Base-by-base conservation (phyloP, 2,888 invertebrate species). In the Lepidochrysops patricia region DNA sequence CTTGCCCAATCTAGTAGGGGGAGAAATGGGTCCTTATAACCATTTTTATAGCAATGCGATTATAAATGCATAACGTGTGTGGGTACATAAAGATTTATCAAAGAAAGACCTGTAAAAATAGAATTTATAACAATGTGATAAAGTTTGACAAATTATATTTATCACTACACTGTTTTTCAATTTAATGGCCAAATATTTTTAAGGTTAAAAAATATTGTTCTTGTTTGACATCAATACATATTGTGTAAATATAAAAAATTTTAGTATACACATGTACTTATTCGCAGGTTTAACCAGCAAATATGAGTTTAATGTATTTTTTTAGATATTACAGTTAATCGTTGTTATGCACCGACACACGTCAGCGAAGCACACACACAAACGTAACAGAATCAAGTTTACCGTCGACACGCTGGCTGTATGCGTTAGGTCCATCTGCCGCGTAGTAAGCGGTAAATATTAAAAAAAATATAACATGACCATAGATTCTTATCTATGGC, bases 401-500 rank as follows among this genome's bases (percentile, higher is more conserved):
- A 89, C 89, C 89, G 80, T 88, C 76, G 77, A 78, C 76, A 80
- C 81, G 84, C 78, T 74, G 84, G 77, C 78, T 79, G 80, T 86
- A 87, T 84, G 81, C 84, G 86, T 84, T 89, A 90, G 79, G 90
- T 90, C 90, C 90, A 90, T 79, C 90, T 90, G 87, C 77, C 83
- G 80, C 75, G 75, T 58, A 25, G 84, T 79, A 83, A 82, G 84
- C 85, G 82, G 77, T 81, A 86, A 87, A 83, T 75, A 74, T 77
- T 68, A 74, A 72, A 74, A 77, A 74, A 77, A 66, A 69, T 68
- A 71, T 69, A 67, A 73, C 71, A n/a, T n/a, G 72, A 77, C 72
- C 67, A 67, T 63, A 65, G 54, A 61, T 60, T 26, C 2, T 50
- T 26, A 12, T 54, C 15, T 54, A 54, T 54, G 15, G 19, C 27